These are phyloP conservation scores for Achatina immaculata DNA, from an alignment of 1,140 invertebrate genomes.

Conservation along the genomic window DNA sequence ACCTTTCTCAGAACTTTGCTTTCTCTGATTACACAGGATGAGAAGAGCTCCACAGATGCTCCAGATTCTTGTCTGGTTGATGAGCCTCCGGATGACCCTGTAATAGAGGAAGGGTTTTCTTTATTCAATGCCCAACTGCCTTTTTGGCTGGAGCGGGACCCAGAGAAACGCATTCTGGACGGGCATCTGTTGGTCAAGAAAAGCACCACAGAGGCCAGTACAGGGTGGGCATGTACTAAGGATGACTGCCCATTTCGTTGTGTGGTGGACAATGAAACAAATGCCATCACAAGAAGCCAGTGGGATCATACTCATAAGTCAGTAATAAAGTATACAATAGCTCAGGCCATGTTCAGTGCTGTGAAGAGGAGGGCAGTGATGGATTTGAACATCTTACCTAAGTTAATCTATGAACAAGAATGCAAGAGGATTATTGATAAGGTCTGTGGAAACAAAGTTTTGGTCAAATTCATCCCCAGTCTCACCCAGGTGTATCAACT, in stretches of 20 bases:
- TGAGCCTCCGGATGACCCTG: conserved; percentile 2
- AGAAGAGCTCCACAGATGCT: background rate
- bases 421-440: conserved; percentile 9
- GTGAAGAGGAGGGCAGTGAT: conserved; percentile 22
- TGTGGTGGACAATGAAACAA: conserved; percentile 21
- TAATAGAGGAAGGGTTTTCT: conserved; percentile 10
- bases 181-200: conserved; percentile 18
- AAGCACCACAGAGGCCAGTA: conserved; percentile 11
- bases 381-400: conserved; percentile 1
- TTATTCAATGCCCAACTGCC: conserved; percentile 11
- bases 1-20: no score
- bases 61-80: background rate
- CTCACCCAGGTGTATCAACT: conserved; percentile 26
- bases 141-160: conserved; percentile 18
- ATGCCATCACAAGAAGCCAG: conserved; percentile 19
- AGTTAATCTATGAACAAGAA: conserved; percentile 28
- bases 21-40: no score
- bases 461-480: conserved; percentile 20
- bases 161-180: conserved; percentile 21
- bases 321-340: background rate
- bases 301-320: conserved; percentile 30
- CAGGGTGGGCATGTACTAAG: conserved; percentile 23
- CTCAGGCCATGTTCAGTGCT: conserved; percentile 15
- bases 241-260: conserved; percentile 30
- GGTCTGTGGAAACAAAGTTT: conserved; percentile 16